Base-by-base conservation (phyloP, 2,888 invertebrate genomes). In the Apeira syringaria region DNA sequence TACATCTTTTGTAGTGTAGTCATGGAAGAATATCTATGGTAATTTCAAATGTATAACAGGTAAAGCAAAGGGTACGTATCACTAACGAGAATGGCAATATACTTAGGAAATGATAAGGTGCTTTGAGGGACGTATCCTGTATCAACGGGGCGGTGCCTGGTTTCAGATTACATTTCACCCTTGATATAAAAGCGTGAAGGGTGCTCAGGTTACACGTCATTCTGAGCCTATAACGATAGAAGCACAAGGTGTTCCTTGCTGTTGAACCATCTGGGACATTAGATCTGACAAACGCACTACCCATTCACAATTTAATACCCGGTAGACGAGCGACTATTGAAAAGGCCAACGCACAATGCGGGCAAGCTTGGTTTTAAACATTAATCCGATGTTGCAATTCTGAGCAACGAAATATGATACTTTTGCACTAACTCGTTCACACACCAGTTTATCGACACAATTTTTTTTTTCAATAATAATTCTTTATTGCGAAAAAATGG, bases 71-170 rank as follows among this genome's bases (percentile, higher is more conserved):
- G n/a, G n/a, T n/a, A n/a, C 15, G 2, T 15, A 4, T 80, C 71
- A 68, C 57, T 55, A 42, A 53, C 42, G 47, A 71, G 59, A 64
- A 49, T 51, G 32, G 43, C 64, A 59, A 68, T 76, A 72, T 80
- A 85, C 75, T 87, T 74, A 85, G 88, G 88, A 89, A 88, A 88
- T 87, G 84, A 88, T 80, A 71, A 46, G 61, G 60, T 64, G 47
- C 53, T 53, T 68, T 58, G 58, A 64, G 69, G 68, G 74, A 67
- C 64, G 59, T 71, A 69, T 69, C 65, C 61, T 62, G 64, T 73
- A 69, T 71, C 70, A 63, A 59, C 53, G 65, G 78, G 84, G 84
- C 70, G 45, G 82, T 62, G 50, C 56, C 56, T 70, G 63, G 80
- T 82, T 59, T 89, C 83, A 42, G 22, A 50, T 89, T 86, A 75